Conservation (phyloP, 2,113 vertebrate genomes). For the Elachura formosa region DNA sequence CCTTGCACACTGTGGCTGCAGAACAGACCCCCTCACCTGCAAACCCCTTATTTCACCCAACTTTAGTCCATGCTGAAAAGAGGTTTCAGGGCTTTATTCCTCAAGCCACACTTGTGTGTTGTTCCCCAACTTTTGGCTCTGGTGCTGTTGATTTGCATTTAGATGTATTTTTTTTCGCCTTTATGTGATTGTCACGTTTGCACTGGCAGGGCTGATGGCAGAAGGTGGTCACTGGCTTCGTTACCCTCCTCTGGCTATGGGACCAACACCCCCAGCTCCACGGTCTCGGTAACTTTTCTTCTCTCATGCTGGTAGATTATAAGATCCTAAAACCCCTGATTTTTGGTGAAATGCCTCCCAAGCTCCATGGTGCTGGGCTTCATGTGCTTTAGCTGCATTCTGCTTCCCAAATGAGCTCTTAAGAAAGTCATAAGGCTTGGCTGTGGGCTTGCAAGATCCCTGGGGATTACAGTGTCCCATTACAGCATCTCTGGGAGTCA, state of each 20-base stretch:
- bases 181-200: not conserved
- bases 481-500: not conserved
- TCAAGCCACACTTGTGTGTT: not conserved
- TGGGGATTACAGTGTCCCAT: not conserved
- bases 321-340: not conserved
- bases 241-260: slow-evolving; percentile 97
- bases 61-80: not conserved
- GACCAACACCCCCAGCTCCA: slow-evolving; percentile 96
- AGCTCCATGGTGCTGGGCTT: rapidly evolving
- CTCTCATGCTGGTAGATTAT: not conserved
- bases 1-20: not conserved
- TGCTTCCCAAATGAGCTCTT: not conserved
- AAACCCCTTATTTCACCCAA: not conserved
- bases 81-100: not conserved
- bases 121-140: not conserved
- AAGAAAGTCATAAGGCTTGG: not conserved
- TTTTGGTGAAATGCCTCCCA: not conserved
- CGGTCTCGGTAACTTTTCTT: slow-evolving; percentile 82
- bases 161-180: not conserved
- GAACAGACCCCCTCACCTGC: not conserved
- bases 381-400: rapidly evolving
- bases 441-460: not conserved
- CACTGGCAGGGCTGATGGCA: slow-evolving; percentile 85
- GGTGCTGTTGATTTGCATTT: not conserved
- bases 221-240: slow-evolving; percentile 96